Conservation (phyloP, 2,113 vertebrate species). For the Epinephelus moara region DNA sequence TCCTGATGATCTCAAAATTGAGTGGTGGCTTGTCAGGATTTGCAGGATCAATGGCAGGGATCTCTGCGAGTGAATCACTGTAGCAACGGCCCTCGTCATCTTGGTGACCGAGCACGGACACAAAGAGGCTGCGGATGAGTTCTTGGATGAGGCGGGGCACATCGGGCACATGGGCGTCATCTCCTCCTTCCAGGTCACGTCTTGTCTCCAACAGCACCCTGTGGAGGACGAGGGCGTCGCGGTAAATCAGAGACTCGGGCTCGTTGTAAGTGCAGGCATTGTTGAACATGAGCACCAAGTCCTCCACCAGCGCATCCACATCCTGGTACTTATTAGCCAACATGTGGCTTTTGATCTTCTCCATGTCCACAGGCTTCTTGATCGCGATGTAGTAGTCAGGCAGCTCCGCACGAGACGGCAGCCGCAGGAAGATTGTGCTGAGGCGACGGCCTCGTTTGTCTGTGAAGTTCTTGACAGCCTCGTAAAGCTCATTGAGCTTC, state of each 20-base stretch:
- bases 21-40: conserved; percentile 90
- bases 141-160: conserved; percentile 96
- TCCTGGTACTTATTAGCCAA: conserved; percentile 99
- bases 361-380: conserved; percentile 98
- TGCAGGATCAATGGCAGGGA: conserved; percentile 90
- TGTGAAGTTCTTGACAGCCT: conserved; percentile 97
- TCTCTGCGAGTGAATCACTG: conserved; percentile 98
- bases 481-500: conserved; percentile 97
- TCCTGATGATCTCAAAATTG: conserved; percentile 96
- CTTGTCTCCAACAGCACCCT: conserved; percentile 95
- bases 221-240: conserved; percentile 95
- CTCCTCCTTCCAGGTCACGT: conserved; percentile 94
- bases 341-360: conserved; percentile 98
- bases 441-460: conserved; percentile 98
- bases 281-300: conserved; percentile 99
- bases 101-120: conserved; percentile 97
- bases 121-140: conserved; percentile 97
- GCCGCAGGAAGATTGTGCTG: conserved; percentile 96
- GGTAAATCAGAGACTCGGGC: conserved; percentile 97
- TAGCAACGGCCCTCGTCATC: conserved; percentile 99
- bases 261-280: conserved; percentile 99
- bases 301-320: conserved; percentile 97
- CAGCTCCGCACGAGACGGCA: conserved; percentile 97
- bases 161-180: conserved; percentile 95
- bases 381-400: conserved; percentile 98